These are phyloP conservation scores for Nasalis larvatus DNA, from an alignment of 2,113 vertebrate species.

Conservation along the genomic window DNA sequence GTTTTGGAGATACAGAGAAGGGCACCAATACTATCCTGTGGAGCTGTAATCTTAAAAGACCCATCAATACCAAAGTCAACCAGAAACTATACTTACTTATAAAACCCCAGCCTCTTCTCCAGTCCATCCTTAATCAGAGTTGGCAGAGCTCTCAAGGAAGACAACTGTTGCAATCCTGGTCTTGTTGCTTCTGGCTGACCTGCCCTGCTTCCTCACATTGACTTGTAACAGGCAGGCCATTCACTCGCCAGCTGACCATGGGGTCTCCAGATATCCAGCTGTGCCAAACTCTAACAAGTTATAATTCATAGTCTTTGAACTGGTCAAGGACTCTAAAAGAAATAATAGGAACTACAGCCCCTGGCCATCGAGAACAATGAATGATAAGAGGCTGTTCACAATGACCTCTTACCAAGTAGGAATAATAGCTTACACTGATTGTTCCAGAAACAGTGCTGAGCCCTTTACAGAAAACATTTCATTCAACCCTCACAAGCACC, in stretches of 20 bases:
- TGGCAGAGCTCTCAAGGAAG: background rate
- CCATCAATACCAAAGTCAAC: background rate
- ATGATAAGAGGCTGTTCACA: background rate
- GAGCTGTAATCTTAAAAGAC: background rate
- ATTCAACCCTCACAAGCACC: background rate
- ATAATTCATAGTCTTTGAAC: background rate
- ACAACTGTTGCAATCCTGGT: background rate
- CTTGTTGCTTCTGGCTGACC: background rate
- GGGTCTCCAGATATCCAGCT: background rate
- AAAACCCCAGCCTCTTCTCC: background rate
- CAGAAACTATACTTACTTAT: background rate
- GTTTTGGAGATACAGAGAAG: background rate
- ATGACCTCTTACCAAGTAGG: background rate
- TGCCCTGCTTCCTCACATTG: background rate
- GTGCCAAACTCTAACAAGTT: background rate
- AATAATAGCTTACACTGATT: background rate
- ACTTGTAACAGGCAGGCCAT: background rate
- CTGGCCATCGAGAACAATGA: background rate
- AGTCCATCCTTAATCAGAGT: background rate
- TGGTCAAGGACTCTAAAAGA: background rate
- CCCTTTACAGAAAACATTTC: background rate
- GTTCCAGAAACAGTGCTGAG: background rate
- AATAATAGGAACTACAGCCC: background rate
- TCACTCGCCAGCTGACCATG: background rate
- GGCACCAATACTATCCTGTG: background rate